Base-by-base conservation (phyloP, 1,140 invertebrate species). In the Megathymus violae region DNA sequence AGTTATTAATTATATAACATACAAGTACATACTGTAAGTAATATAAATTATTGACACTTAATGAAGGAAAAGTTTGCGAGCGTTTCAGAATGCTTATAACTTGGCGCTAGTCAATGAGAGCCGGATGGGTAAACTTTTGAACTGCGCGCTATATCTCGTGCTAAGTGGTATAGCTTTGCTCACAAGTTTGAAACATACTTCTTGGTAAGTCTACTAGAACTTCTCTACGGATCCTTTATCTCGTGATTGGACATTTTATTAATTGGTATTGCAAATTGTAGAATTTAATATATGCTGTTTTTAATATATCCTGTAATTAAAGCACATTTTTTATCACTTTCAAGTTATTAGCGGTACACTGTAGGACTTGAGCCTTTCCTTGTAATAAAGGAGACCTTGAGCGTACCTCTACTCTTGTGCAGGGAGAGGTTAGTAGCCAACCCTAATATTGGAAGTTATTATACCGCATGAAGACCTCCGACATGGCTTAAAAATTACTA, bases 121-220 rank as follows among this genome's bases (percentile, higher is more conserved):
- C 25, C 48, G 17, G 25, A 51, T 51, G 15, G 48, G 48, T 14
- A 34, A 51, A 51, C 27, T 31, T 31, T 4, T 31, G 27, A 31
- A 31, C 27, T 31, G 22, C 9, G 7, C 27, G n/a, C n/a, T n/a
- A n/a, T n/a, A n/a, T 31, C 3, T 9, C 22, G 27, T 31, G 9
- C 27, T 4, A 31, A 31, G 27, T 31, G 27, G 27, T 9, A 31
- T 31, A 9, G 27, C 27, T 31, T 31, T 31, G 27, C 27, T 31
- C 27, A 31, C 27, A 31, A 31, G 4, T 31, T 31, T 31, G 27
- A 31, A 31, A 31, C 27, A 31, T 3, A 31, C 4, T 31, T 31
- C 27, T 31, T 31, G 7, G 27, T 25, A 25, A 25, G 22, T 25
- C 3, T 25, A 25, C 22, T 6, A 25, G 27, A 31, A 31, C 27